Base-by-base conservation (phyloP, 2,888 invertebrate species). In the Lochmaea crataegi region DNA sequence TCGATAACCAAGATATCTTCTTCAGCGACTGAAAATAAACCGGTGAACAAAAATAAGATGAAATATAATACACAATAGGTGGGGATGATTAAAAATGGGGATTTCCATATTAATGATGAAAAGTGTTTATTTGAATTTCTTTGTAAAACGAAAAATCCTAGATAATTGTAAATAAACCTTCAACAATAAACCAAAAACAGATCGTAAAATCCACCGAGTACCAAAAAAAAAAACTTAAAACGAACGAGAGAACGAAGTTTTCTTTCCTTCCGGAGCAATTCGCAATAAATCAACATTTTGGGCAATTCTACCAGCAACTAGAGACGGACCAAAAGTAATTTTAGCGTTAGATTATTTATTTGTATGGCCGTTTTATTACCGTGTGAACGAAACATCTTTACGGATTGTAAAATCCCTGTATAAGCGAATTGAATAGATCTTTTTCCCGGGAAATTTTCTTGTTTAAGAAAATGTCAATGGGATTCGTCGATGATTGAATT, bases 271-370 rank as follows among this genome's bases (percentile, higher is more conserved):
- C 67, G 58, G n/a, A 60, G 76, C 81, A 80, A 82, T 81, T 80
- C 79, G 83, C 81, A 80, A 82, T 83, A 82, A 82, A 83, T 83
- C 83, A 83, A 82, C 82, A 82, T 81, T 82, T 80, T 79, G 71
- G 79, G 73, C 72, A 74, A 65, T 65, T 53, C 78, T 70, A 72
- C 73, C 72, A 61, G 70, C n/a, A n/a, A 75, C 32, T n/a, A 6
- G 32, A 16, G 56, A 48, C 53, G 16, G 41, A n/a, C 32, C 53
- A 26, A 63, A 69, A 69, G 74, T 76, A 76, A 78, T 80, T 66
- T 69, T 45, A 53, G 63, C 48, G 68, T 76, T 77, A 78, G 80
- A 81, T 81, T 81, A 80, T 79, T 77, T 63, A 67, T 66, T 68
- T 68, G 60, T 71, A 58, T 32, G 56, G 73, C 63, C 73, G 74